Evolutionary conservation across 2,113 vertebrate species (phyloP).

Genomic region (Neolamprologus kungweensis): DNA sequence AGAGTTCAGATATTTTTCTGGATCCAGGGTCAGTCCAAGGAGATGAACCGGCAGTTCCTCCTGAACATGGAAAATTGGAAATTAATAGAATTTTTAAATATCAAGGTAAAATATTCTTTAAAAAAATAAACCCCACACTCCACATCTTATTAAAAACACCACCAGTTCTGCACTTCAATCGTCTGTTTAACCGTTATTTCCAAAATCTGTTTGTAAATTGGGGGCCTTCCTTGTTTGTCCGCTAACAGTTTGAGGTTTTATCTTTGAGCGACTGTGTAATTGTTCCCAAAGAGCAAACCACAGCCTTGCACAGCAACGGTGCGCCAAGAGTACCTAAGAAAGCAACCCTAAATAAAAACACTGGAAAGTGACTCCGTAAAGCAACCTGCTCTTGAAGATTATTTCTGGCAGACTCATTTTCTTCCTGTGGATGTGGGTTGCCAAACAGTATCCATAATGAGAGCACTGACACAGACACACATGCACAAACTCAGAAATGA

Average conservation of each 20-base stretch:
- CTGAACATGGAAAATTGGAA: neutral
- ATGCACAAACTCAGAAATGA: neutral
- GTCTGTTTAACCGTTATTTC: neutral
- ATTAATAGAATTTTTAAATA: neutral
- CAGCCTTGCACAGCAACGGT: neutral
- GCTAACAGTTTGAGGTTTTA: neutral
- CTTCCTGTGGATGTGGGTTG: slow-evolving; percentile 18
- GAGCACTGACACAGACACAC: neutral
- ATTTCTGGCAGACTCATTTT: slow-evolving; percentile 23
- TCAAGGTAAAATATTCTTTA: neutral
- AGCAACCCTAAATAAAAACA: neutral
- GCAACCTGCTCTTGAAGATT: neutral
- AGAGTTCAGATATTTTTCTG: neutral
- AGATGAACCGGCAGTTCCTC: neutral
- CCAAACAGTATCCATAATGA: slow-evolving; percentile 23
- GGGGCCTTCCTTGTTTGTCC: neutral
- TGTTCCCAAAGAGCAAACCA: neutral
- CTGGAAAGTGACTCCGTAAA: neutral
- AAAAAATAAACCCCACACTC: neutral
- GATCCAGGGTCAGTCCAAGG: neutral
- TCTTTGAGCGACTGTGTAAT: neutral
- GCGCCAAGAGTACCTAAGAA: neutral
- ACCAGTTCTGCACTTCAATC: fast-evolving
- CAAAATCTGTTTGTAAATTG: neutral
- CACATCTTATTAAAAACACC: neutral